Evolutionary conservation across 2,797 vertebrate genomes (phyloP), one percentile per base, ranked within the genome.

Genomic region (Odontamblyopus rebecca): DNA sequence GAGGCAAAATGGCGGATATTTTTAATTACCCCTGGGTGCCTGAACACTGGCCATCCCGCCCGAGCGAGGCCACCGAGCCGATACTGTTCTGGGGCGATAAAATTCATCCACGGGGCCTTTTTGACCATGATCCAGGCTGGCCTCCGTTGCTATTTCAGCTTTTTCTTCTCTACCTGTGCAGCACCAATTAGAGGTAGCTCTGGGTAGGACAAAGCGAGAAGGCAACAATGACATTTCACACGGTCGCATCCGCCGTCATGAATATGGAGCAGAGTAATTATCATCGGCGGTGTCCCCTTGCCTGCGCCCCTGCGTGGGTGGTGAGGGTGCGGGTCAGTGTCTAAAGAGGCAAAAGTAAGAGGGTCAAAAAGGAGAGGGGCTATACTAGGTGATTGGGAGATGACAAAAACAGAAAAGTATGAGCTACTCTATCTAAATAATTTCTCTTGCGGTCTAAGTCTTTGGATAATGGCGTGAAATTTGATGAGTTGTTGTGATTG

Each of bases 181-280:
- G 44, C 72, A 73, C 83, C 88, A 88, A 87, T 89, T 86, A 91
- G 76, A 85, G 74, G 69, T 69, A 77, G 85, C 83, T 41, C 69
- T 77, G 79, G 64, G 74, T 13, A 57, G 80, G 76, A 79, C 70
- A 69, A 84, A 87, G 75, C 80, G 71, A 72, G 65, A 76, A 70
- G 81, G 77, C 82, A 86, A 86, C 76, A 73, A 71, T 91, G 88
- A 86, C 86, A 89, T 89, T 89, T 91, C 80, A 76, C 82, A 85
- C 71, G 6, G 70, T 73, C 67, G 71, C 56, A 16, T 65, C 71
- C 72, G 73, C 76, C 32, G 79, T 88, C 80, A 92, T 91, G 85
- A 92, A 91, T 92, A 89, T 90, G 86, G 75, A 91, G 81, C 56
- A 78, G 76, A 75, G 83, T 89, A 87, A 91, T 91, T 90, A 89